phyloP scores from a whole-genome alignment of 2,797 vertebrate species.

The Pelodytes ibericus region DNA sequence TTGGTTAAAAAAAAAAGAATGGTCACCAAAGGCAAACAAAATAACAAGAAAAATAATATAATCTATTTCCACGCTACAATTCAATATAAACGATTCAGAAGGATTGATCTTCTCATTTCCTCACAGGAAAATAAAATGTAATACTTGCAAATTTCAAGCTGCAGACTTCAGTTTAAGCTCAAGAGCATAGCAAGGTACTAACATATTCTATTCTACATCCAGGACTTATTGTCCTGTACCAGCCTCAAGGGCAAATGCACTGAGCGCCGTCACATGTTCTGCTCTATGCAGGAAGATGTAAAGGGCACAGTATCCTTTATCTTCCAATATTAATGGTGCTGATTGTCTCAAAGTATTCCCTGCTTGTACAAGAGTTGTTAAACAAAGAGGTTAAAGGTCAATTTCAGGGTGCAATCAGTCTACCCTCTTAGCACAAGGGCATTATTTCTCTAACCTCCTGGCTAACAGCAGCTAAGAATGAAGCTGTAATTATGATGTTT shows the following conservation, averaged over 20 bases:
- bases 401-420: background rate
- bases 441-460: conserved; percentile 7
- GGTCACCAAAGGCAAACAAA: too few relatives aligned
- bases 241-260: conserved; percentile 11
- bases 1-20: too few relatives aligned
- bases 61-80: background rate
- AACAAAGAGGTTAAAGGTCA: conserved; percentile 35
- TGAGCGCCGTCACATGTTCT: conserved; percentile 7
- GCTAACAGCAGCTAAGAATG: conserved; percentile 3
- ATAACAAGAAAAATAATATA: too few relatives aligned
- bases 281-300: conserved; percentile 1
- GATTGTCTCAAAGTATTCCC: background rate
- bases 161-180: background rate
- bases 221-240: background rate
- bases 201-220: conserved; percentile 19
- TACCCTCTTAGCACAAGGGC: background rate
- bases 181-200: background rate
- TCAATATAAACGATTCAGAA: conserved; percentile 3
- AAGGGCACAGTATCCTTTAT: conserved; percentile 26
- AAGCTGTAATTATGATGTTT: conserved; percentile 31
- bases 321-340: conserved; percentile 17
- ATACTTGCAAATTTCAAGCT: background rate
- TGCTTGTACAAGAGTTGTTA: conserved; percentile 6
- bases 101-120: background rate
- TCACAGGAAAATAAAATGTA: background rate